Conservation (phyloP, 2,888 invertebrate species). For the Cabera pusaria region DNA sequence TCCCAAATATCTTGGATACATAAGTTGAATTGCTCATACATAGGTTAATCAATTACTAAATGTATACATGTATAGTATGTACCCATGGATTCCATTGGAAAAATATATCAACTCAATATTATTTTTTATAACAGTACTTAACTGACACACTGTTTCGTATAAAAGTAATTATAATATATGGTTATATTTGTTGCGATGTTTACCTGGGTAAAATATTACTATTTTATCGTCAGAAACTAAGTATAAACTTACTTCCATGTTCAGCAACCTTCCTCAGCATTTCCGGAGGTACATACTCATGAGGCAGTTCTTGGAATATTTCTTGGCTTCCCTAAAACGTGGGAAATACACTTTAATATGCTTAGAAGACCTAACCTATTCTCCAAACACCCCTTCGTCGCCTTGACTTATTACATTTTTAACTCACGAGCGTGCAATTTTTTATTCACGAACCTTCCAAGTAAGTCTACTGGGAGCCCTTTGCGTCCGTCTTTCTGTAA, state of each 20-base stretch:
- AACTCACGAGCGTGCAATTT: neutral
- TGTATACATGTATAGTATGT: too few species aligned
- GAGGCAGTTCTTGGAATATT: slow-evolving; percentile 97
- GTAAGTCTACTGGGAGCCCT: slow-evolving; percentile 1
- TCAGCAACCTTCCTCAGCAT: slow-evolving; percentile 97
- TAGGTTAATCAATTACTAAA: too few species aligned
- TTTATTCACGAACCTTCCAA: neutral
- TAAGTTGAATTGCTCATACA: too few species aligned
- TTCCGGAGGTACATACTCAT: slow-evolving; percentile 98
- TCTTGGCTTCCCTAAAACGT: slow-evolving; percentile 89
- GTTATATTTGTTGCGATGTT: too few species aligned
- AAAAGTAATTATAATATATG: too few species aligned
- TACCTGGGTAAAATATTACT: too few species aligned
- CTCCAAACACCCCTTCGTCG: slow-evolving; percentile 1
- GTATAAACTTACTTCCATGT: slow-evolving; percentile 95
- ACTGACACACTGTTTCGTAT: too few species aligned
- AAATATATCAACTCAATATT: too few species aligned
- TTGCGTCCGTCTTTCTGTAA: slow-evolving; percentile 2
- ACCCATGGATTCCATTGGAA: too few species aligned
- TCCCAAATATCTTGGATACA: too few species aligned
- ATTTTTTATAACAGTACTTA: too few species aligned
- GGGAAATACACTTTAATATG: neutral
- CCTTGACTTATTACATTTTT: neutral
- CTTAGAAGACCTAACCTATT: neutral
- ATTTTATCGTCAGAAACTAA: too few species aligned